phyloP scores from a whole-genome alignment of 2,888 invertebrate genomes.

The Lasiommata megera region DNA sequence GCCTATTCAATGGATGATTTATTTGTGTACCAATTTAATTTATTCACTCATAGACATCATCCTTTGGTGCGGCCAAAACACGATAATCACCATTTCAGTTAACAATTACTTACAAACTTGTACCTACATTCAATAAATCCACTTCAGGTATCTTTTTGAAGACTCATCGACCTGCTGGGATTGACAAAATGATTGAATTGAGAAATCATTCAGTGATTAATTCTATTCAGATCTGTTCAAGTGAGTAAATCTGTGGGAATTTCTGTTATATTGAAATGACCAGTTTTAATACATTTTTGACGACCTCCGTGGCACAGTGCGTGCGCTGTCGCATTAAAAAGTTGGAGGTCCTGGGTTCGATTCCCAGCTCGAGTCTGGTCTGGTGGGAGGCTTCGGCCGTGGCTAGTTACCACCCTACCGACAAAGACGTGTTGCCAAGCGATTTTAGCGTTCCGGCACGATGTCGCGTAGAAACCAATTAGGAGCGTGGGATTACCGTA shows the following conservation, averaged over 20 bases:
- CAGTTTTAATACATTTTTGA: slow-evolving; percentile 1
- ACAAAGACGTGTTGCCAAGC: too few species aligned
- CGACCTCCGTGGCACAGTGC: neutral
- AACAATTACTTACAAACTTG: slow-evolving; percentile 15
- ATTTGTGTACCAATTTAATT: neutral
- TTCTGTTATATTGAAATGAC: slow-evolving; percentile 21
- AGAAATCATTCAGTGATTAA: slow-evolving; percentile 45
- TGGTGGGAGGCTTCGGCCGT: too few species aligned
- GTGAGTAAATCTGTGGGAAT: slow-evolving; percentile 53
- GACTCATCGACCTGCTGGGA: slow-evolving; percentile 31
- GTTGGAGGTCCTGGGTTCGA: too few species aligned
- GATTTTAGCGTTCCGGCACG: too few species aligned
- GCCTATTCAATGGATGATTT: too few species aligned
- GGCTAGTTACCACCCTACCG: too few species aligned
- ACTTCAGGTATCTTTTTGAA: slow-evolving; percentile 26
- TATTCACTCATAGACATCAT: neutral
- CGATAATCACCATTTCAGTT: slow-evolving; percentile 2
- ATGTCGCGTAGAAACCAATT: too few species aligned
- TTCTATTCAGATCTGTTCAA: slow-evolving; percentile 42
- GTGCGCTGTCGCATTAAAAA: too few species aligned
- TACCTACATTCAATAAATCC: slow-evolving; percentile 30
- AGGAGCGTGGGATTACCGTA: too few species aligned
- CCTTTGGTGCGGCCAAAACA: neutral
- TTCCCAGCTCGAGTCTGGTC: too few species aligned
- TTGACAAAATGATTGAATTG: slow-evolving; percentile 39